Conservation (phyloP, 2,797 vertebrate genomes). For the Sebastes diploproa region DNA sequence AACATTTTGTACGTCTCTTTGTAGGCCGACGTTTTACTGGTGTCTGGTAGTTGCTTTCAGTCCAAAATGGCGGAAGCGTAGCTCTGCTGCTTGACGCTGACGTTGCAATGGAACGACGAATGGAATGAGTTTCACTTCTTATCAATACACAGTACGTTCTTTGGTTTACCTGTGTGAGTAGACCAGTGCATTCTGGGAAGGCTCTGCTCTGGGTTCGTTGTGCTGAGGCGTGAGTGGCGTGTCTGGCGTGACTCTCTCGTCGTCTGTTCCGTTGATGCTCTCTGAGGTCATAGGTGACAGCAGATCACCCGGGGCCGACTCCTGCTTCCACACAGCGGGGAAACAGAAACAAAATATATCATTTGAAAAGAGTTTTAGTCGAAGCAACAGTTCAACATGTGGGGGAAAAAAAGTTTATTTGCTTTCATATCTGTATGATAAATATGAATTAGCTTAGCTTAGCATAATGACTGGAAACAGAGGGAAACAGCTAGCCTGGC, state of each 20-base stretch:
- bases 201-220: conserved; percentile 87
- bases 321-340: conserved; percentile 73
- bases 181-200: conserved; percentile 89
- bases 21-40: too few species aligned
- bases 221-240: conserved; percentile 81
- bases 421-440: not conserved
- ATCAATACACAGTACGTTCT: not conserved
- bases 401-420: not conserved
- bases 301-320: conserved; percentile 91
- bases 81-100: too few species aligned
- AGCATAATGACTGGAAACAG: not conserved
- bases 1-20: too few species aligned
- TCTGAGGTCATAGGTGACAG: conserved; percentile 92
- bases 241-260: conserved; percentile 83
- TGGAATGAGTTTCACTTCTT: too few species aligned
- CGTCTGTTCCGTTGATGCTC: conserved; percentile 94
- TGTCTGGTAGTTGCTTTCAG: too few species aligned
- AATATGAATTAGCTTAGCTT: conserved; percentile 19
- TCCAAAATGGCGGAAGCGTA: too few species aligned
- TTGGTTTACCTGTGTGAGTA: conserved; percentile 92
- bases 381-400: not conserved
- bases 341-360: not conserved
- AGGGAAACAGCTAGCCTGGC: not conserved
- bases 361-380: not conserved
- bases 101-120: too few species aligned